Base-by-base conservation (phyloP, 2,797 vertebrate genomes). In the Austrolebias charrua region DNA sequence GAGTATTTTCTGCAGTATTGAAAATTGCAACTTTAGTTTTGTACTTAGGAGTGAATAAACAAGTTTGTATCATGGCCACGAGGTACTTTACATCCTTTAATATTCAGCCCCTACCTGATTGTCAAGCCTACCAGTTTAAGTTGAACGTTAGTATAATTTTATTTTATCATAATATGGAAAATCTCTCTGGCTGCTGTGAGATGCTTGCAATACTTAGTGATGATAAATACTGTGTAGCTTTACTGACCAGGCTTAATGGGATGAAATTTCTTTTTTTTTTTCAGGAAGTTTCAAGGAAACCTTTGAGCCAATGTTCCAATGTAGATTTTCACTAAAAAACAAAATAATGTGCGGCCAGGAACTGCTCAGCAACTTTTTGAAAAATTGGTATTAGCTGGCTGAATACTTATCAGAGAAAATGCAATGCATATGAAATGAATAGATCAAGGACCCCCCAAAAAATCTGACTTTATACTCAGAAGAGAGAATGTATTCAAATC, bases 341-440 rank as follows among this genome's bases (percentile, higher is more conserved):
- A 64, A 60, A 69, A 64, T 2, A 70, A 63, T 46, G 58, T 61
- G 48, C 53, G 44, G 47, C 66, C 24, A 55, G 50, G 65, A 72
- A 66, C 60, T 73, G 63, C 66, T 57, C 61, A 62, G 79, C 60
- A 81, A 52, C 71, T 78, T 38, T 76, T 60, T 52, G 7, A 40
- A 70, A n/a, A 75, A 75, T 76, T 69, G 56, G 19, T 42, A 74
- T 79, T 57, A 82, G 81, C 84, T 69, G 80, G 76, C 84, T 82
- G 73, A 86, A 86, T 83, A 80, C 70, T 78, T 84, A 75, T 82
- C 80, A 84, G 51, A 68, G 71, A 80, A 81, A 85, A 82, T 84
- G 79, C 84, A 88, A 89, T 89, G 89, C 80, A 88, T 81, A 79
- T 76, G 53, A 83, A 85, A 84, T 85, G 61, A 85, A 86, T 67